A percentile compares a stretch with the other conserved stretches of the same genome.
Conservation (phyloP, 2,113 vertebrate genomes). For the Chiloscyllium plagiosum region DNA sequence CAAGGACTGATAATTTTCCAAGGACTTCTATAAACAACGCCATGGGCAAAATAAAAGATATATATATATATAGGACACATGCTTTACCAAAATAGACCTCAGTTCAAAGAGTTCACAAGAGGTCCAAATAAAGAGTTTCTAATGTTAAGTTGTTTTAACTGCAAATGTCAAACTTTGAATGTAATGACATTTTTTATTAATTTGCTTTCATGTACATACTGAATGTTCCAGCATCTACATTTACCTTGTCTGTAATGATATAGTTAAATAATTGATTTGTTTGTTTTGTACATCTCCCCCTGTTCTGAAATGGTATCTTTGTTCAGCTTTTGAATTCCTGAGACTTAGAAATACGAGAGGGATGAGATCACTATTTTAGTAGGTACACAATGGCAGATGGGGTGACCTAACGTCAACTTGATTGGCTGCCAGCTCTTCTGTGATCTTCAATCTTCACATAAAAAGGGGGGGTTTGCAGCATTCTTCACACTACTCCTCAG, state of each 20-base stretch:
- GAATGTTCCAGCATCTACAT: not conserved
- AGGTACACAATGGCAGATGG: not conserved
- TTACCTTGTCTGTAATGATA: not conserved
- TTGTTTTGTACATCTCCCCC: not conserved
- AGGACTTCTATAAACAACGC: not conserved
- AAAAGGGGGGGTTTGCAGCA: not conserved
- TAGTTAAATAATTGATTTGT: slow-evolving; percentile 30
- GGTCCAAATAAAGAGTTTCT: not conserved
- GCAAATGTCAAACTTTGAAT: not conserved
- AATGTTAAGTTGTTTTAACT: slow-evolving; percentile 17
- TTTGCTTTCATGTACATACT: not conserved
- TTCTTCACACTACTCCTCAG: slow-evolving; percentile 12
- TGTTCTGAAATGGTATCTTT: slow-evolving; percentile 25
- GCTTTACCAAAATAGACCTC: slow-evolving; percentile 27
- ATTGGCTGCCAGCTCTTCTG: not conserved
- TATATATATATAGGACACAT: not conserved
- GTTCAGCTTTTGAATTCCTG: slow-evolving; percentile 11
- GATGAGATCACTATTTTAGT: not conserved
- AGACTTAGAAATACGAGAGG: slow-evolving; percentile 19
- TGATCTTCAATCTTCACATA: not conserved
- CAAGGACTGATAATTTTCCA: not conserved
- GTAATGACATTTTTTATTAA: slow-evolving; percentile 24
- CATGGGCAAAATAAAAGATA: not conserved
- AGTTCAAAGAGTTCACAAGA: not conserved
- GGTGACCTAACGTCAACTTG: not conserved